These are phyloP conservation scores for Percopsis omiscomaycus DNA, from an alignment of 2,797 vertebrate species.

Conservation along the genomic window DNA sequence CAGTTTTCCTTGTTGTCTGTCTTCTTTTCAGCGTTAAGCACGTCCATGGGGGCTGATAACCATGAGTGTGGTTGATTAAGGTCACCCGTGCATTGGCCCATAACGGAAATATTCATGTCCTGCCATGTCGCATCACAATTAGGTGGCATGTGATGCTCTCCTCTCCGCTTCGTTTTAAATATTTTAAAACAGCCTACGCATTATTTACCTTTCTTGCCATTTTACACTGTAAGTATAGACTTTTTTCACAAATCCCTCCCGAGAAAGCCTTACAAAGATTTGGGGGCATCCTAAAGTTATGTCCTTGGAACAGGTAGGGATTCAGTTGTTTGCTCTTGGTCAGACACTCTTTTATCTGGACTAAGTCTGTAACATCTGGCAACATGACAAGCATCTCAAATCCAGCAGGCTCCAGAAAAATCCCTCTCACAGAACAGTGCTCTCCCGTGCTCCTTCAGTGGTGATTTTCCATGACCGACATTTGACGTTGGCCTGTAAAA, in stretches of 20 bases:
- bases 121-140: constrained; percentile 1
- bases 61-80: constrained; percentile 9
- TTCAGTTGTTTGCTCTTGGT: too few species aligned
- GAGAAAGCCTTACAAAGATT: too few species aligned
- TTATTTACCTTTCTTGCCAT: too few species aligned
- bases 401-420: too few species aligned
- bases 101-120: constrained; percentile 5
- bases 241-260: too few species aligned
- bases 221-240: too few species aligned
- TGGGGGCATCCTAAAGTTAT: too few species aligned
- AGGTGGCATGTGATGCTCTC: neutral
- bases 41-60: neutral
- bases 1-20: neutral
- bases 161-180: neutral
- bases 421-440: too few species aligned
- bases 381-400: too few species aligned
- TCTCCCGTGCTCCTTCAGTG: too few species aligned
- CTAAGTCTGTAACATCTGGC: too few species aligned
- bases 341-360: too few species aligned
- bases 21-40: neutral
- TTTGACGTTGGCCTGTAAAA: constrained; percentile 21
- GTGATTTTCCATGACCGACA: neutral
- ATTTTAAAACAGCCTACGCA: neutral
- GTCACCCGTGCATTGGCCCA: constrained; percentile 9
- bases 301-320: neutral